phyloP scores from a whole-genome alignment of 2,113 vertebrate genomes.

The Ahaetulla prasina region DNA sequence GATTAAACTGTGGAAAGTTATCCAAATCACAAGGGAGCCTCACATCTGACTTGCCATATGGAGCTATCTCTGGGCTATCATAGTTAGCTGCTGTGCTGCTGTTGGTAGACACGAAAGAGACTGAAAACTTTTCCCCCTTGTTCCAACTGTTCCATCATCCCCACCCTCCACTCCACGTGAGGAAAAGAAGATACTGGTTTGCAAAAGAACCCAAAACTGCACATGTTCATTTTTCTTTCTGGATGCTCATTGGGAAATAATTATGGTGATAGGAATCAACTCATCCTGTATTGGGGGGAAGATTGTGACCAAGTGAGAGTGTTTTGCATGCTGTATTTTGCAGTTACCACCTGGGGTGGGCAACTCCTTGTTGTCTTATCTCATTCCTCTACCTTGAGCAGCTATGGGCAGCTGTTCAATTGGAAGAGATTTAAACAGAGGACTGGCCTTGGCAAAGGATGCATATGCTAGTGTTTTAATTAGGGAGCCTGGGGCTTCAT shows the following conservation, averaged over 20 bases:
- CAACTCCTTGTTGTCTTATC: background rate
- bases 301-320: background rate
- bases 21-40: background rate
- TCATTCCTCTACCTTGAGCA: background rate
- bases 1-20: background rate
- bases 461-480: background rate
- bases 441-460: background rate
- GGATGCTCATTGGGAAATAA: background rate
- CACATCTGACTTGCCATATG: background rate
- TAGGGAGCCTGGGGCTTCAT: background rate
- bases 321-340: background rate
- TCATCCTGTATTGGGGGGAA: background rate
- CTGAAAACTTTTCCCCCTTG: background rate
- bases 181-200: background rate
- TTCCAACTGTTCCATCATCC: background rate
- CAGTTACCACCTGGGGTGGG: background rate
- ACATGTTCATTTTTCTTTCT: background rate
- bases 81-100: background rate
- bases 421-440: background rate
- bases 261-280: background rate
- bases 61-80: background rate
- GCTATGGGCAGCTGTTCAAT: background rate
- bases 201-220: background rate
- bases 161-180: background rate
- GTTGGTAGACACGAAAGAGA: background rate